These are phyloP conservation scores for Taenioides sp. DNA, from an alignment of 2,797 vertebrate species.

Conservation along the genomic window DNA sequence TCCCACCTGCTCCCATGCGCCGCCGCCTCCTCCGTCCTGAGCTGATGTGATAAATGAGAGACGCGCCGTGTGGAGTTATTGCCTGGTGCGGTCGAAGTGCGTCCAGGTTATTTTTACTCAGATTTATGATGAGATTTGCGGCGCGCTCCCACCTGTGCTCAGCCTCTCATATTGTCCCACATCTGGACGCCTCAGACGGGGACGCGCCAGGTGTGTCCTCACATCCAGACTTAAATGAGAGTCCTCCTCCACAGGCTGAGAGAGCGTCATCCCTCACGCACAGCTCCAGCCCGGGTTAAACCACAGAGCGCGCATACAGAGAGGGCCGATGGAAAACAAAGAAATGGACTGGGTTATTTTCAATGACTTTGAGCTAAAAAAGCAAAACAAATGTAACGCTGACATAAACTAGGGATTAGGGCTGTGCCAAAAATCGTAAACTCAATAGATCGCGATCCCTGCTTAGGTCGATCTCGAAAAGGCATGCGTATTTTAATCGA, in stretches of 20 bases:
- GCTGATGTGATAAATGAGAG: neutral
- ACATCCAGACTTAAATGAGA: conserved; percentile 1
- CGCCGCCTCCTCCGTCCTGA: neutral
- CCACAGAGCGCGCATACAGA: too few relatives aligned
- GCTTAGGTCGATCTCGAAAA: too few relatives aligned
- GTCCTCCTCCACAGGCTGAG: neutral
- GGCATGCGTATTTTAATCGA: too few relatives aligned
- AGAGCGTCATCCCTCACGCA: too few relatives aligned
- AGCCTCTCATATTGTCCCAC: neutral
- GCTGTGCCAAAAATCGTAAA: too few relatives aligned
- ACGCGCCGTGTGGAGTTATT: neutral
- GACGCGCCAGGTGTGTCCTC: neutral
- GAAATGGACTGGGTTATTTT: too few relatives aligned
- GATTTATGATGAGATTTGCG: conserved; percentile 12
- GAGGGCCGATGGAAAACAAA: too few relatives aligned
- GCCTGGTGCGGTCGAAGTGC: neutral
- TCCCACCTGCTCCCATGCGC: neutral
- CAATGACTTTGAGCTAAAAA: too few relatives aligned
- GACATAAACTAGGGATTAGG: too few relatives aligned
- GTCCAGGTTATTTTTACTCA: neutral
- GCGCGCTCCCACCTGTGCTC: neutral
- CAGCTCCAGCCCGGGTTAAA: too few relatives aligned
- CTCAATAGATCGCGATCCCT: too few relatives aligned
- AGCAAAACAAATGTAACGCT: too few relatives aligned
- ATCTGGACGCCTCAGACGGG: neutral